These are phyloP conservation scores for Poecilia latipinna DNA, from an alignment of 2,113 vertebrate genomes.

Conservation along the genomic window DNA sequence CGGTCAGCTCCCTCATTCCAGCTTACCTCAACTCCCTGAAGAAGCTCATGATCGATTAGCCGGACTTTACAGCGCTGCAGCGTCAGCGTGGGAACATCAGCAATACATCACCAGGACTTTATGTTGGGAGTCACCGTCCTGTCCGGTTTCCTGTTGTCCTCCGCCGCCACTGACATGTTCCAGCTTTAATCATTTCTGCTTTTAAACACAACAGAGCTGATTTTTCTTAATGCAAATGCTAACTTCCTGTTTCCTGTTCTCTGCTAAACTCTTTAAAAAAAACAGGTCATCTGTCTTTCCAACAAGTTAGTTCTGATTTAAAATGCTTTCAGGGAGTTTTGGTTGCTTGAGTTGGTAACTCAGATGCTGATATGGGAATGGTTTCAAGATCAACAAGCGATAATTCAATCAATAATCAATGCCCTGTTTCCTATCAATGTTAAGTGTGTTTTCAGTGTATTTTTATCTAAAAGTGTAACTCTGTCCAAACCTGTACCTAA, in stretches of 20 bases:
- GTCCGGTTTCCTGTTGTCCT: background rate
- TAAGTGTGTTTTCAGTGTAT: background rate
- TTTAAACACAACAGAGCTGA: background rate
- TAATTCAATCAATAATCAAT: background rate
- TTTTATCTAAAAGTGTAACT: constrained; percentile 12
- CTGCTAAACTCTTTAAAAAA: background rate
- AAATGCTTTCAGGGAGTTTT: background rate
- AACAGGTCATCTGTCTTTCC: background rate
- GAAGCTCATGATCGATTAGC: constrained; percentile 84
- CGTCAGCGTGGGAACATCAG: background rate
- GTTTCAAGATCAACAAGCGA: no score
- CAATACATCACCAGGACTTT: background rate
- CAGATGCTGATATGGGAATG: background rate
- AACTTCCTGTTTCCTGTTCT: background rate
- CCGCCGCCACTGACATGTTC: background rate
- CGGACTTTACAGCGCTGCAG: background rate
- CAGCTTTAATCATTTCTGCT: background rate
- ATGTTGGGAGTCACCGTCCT: background rate
- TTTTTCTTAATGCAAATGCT: background rate
- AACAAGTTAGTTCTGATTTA: background rate
- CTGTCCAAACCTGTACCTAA: constrained; percentile 12
- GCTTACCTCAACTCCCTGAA: constrained; percentile 84
- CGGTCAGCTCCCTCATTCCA: constrained; percentile 83
- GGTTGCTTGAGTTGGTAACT: no score
- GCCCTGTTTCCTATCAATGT: background rate